These are phyloP conservation scores for Polypterus bichir DNA, from an alignment of 2,113 vertebrate genomes.

Conservation along the genomic window DNA sequence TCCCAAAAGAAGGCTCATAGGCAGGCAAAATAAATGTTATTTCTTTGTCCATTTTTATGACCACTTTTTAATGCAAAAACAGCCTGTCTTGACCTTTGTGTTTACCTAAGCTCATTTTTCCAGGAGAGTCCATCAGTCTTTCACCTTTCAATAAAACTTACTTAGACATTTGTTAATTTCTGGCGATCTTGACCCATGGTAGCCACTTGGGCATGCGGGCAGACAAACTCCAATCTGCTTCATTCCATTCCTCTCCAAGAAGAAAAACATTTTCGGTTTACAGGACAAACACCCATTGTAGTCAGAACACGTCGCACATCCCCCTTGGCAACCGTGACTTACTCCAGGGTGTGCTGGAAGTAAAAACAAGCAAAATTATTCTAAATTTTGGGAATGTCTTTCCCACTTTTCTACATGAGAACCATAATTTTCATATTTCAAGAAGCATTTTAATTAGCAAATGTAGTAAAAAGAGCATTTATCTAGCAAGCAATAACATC, in stretches of 20 bases:
- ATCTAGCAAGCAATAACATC: too few species aligned
- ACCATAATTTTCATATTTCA: background rate
- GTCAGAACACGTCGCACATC: conserved; percentile 92
- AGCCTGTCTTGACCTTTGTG: too few species aligned
- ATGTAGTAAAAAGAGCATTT: background rate
- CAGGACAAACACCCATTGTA: conserved; percentile 96
- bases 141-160: conserved; percentile 47
- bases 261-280: conserved; percentile 91
- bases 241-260: conserved; percentile 93
- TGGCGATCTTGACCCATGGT: conserved; percentile 84
- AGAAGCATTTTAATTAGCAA: background rate
- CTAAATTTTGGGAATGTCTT: background rate
- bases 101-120: too few species aligned
- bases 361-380: conserved; percentile 24
- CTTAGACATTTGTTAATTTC: conserved; percentile 95
- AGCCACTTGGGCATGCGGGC: conserved; percentile 86
- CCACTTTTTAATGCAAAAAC: too few species aligned
- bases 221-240: conserved; percentile 92
- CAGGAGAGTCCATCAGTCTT: background rate
- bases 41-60: too few species aligned
- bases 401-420: background rate
- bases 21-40: too few species aligned
- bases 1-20: too few species aligned
- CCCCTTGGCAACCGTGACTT: conserved; percentile 84
- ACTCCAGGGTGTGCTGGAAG: conserved; percentile 68